phyloP scores from a whole-genome alignment of 2,888 invertebrate genomes.

The Troilus luridus region DNA sequence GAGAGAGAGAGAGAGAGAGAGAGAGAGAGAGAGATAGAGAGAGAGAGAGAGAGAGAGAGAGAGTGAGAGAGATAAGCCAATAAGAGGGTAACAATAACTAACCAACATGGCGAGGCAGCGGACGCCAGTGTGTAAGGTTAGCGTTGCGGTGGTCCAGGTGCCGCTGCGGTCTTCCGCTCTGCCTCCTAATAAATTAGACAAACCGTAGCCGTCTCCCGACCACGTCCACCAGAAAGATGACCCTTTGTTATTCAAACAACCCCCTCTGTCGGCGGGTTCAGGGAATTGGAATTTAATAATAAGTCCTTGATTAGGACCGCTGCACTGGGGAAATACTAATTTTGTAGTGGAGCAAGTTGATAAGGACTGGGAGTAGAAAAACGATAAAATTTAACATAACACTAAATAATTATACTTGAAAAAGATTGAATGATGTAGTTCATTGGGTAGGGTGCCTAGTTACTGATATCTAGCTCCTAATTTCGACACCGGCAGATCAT shows the following conservation, averaged over 20 bases:
- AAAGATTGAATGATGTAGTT: background rate
- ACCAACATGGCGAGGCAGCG: background rate
- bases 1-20: no score
- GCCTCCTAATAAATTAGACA: background rate
- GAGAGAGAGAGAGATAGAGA: no score
- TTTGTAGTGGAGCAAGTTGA: background rate
- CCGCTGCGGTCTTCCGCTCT: background rate
- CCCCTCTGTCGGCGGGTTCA: background rate
- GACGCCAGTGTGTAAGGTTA: background rate
- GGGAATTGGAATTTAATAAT: conserved; percentile 39
- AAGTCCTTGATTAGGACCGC: background rate
- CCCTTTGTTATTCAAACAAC: background rate
- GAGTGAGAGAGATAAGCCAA: background rate
- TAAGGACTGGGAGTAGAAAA: background rate
- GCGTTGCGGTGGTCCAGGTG: conserved; percentile 22
- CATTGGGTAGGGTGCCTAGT: no score
- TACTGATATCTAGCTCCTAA: no score
- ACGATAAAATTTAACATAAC: no score
- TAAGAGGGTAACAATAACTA: conserved; percentile 1
- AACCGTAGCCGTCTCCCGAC: background rate
- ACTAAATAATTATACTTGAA: background rate
- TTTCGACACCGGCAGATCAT: no score
- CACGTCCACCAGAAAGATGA: background rate
- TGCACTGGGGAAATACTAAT: background rate
- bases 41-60: no score